Evolutionary conservation across 2,797 vertebrate genomes (phyloP).

Genomic region (Pachyuromys duprasi): DNA sequence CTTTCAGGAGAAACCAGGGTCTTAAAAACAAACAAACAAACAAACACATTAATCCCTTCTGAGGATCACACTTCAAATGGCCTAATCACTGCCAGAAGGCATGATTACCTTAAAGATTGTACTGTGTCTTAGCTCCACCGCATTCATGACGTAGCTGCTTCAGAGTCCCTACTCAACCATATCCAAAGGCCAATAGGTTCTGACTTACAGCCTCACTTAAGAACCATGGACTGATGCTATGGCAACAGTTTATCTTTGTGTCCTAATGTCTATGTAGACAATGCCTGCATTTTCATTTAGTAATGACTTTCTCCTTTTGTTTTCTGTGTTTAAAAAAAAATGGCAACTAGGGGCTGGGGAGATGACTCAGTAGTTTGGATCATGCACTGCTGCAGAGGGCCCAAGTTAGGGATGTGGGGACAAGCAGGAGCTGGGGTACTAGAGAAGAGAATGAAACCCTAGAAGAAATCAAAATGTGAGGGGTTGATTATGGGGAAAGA

Average conservation of each 20-base stretch:
- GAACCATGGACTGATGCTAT: fast-evolving
- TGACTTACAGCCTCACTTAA: neutral
- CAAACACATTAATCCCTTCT: neutral
- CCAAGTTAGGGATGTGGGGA: neutral
- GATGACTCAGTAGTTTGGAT: neutral
- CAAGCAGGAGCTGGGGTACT: too few species aligned
- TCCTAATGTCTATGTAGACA: neutral
- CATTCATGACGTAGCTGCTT: neutral
- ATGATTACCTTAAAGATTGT: too few species aligned
- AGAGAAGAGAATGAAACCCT: neutral
- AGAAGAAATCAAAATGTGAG: neutral
- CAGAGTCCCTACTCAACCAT: too few species aligned
- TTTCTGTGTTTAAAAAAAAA: neutral
- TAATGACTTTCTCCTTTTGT: neutral
- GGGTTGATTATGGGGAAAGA: neutral
- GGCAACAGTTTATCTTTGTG: neutral
- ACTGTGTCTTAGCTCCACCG: neutral
- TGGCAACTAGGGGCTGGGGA: neutral
- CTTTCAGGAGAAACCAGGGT: neutral
- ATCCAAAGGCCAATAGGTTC: neutral
- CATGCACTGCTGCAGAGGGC: neutral
- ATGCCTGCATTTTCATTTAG: neutral
- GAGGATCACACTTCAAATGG: neutral
- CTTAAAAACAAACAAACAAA: too few species aligned
- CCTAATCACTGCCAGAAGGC: neutral